Conservation (phyloP, 2,888 invertebrate species). For the Caenorhabditis afra region DNA sequence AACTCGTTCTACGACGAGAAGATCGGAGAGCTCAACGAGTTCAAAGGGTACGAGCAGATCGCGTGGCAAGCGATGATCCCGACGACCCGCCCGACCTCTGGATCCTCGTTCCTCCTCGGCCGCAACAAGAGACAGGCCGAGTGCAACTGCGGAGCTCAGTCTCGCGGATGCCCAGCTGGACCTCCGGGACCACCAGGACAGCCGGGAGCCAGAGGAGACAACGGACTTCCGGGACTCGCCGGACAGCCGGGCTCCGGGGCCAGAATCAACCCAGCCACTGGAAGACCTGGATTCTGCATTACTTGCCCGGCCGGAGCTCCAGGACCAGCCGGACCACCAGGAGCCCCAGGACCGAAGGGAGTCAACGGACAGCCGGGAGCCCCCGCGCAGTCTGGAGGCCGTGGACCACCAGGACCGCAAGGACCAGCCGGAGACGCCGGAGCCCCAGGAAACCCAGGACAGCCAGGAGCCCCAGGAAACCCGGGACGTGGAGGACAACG, state of each 20-base stretch:
- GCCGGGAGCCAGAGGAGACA: slow-evolving; percentile 61
- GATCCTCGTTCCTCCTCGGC: slow-evolving; percentile 48
- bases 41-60: slow-evolving; percentile 55
- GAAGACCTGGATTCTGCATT: slow-evolving; percentile 57
- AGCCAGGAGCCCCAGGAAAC: slow-evolving; percentile 74
- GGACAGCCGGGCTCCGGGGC: slow-evolving; percentile 60
- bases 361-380: slow-evolving; percentile 44
- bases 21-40: slow-evolving; percentile 61
- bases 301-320: slow-evolving; percentile 63
- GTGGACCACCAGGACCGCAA: slow-evolving; percentile 46
- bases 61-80: slow-evolving; percentile 65
- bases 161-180: slow-evolving; percentile 66
- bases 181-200: slow-evolving; percentile 68
- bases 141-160: slow-evolving; percentile 66
- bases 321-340: slow-evolving; percentile 63
- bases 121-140: slow-evolving; percentile 64
- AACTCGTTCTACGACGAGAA: slow-evolving; percentile 66
- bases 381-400: slow-evolving; percentile 46
- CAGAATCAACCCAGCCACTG: slow-evolving; percentile 53
- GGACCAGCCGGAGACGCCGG: slow-evolving; percentile 53
- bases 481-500: slow-evolving; percentile 64
- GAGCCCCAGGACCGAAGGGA: slow-evolving; percentile 67
- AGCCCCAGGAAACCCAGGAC: slow-evolving; percentile 58
- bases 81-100: slow-evolving; percentile 44
- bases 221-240: slow-evolving; percentile 54